phyloP scores from a whole-genome alignment of 2,797 vertebrate species.

The Cirrhinus mrigala region DNA sequence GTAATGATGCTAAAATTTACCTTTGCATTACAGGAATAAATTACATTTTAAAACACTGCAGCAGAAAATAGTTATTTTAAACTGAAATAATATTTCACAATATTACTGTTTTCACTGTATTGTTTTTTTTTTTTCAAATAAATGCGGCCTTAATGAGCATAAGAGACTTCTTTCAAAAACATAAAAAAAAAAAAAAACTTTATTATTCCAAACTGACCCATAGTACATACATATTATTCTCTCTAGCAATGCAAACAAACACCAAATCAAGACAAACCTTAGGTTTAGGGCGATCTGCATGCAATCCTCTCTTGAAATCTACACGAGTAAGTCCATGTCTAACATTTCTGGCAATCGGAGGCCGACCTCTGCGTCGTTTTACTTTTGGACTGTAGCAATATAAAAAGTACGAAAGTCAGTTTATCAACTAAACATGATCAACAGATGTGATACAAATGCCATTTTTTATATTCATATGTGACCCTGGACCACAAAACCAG shows the following conservation, averaged over 20 bases:
- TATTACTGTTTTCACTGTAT: neutral
- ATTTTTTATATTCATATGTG: no score
- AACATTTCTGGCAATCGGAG: slow-evolving; percentile 74
- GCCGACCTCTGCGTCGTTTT: slow-evolving; percentile 78
- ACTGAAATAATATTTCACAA: neutral
- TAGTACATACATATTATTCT: neutral
- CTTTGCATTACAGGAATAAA: neutral
- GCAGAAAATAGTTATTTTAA: neutral
- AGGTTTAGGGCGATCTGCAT: slow-evolving; percentile 34
- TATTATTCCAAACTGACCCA: neutral
- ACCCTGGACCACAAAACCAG: no score
- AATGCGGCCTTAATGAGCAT: neutral
- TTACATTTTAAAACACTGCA: neutral
- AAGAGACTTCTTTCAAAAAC: neutral
- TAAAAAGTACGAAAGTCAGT: neutral
- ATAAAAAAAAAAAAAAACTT: neutral
- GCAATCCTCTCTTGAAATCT: slow-evolving; percentile 75
- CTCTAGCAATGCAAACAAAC: neutral
- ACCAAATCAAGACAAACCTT: slow-evolving; percentile 44
- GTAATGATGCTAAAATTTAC: neutral
- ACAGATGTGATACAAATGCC: neutral
- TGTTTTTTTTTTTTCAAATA: neutral
- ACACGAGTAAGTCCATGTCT: slow-evolving; percentile 76
- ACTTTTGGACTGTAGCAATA: slow-evolving; percentile 71
- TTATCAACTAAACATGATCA: neutral